These are phyloP conservation scores for Phasianus colchicus DNA, from an alignment of 2,113 vertebrate species.

Conservation along the genomic window DNA sequence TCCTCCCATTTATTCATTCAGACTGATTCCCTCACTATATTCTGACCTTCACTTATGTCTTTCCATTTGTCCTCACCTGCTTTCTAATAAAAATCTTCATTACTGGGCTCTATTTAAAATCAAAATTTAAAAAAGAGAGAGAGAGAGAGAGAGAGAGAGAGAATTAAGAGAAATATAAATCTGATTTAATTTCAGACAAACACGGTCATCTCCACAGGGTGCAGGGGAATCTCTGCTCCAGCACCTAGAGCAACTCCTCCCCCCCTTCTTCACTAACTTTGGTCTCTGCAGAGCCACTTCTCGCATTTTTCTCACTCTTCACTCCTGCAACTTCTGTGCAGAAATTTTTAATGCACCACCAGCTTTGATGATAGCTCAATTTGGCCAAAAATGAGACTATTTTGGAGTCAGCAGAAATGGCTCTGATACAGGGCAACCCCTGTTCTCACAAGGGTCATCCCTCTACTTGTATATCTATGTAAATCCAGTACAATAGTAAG, in stretches of 20 bases:
- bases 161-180: too few relatives aligned
- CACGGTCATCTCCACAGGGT: not conserved
- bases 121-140: too few relatives aligned
- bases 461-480: not conserved
- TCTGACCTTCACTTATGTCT: not conserved
- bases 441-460: not conserved
- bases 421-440: not conserved
- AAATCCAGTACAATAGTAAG: not conserved
- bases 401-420: not conserved
- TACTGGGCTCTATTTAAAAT: not conserved
- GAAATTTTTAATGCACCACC: not conserved
- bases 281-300: not conserved
- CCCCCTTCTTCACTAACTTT: not conserved
- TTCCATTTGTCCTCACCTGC: not conserved
- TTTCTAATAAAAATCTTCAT: not conserved
- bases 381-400: too few relatives aligned
- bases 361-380: not conserved
- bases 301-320: not conserved
- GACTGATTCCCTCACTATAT: not conserved
- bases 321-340: not conserved
- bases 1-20: not conserved
- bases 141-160: too few relatives aligned
- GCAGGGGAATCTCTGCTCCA: too few relatives aligned
- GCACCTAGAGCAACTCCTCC: not conserved
- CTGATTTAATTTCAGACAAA: too few relatives aligned